Percentiles rank a stretch among this genome's conserved stretches.
Conservation (phyloP, 2,888 invertebrate genomes). For the Charanyca ferruginea region DNA sequence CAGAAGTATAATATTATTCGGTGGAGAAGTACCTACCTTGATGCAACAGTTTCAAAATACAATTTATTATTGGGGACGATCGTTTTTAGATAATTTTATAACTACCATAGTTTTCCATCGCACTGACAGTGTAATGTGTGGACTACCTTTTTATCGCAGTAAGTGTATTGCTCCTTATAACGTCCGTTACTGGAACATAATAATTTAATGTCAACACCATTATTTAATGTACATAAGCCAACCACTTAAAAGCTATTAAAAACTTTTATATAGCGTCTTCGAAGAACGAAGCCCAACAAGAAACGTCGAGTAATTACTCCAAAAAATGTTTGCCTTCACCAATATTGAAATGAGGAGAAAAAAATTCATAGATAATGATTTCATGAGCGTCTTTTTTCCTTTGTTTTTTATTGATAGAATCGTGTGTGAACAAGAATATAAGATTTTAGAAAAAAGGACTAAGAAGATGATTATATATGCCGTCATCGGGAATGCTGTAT, state of each 20-base stretch:
- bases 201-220: neutral
- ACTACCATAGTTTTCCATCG: too few relatives aligned
- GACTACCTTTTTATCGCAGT: neutral
- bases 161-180: neutral
- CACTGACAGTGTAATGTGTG: too few relatives aligned
- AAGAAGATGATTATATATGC: conserved; percentile 11
- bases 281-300: too few relatives aligned
- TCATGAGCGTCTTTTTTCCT: conserved; percentile 24
- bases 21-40: too few relatives aligned
- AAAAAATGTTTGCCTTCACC: neutral
- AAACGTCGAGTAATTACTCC: neutral
- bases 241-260: neutral
- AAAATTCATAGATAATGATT: conserved; percentile 1
- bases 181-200: neutral
- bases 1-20: too few relatives aligned
- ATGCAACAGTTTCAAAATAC: too few relatives aligned
- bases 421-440: neutral
- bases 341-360: neutral
- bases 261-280: neutral
- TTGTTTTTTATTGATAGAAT: conserved; percentile 6
- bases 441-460: neutral
- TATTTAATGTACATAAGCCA: neutral
- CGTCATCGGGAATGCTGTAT: conserved; percentile 14
- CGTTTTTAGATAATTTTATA: too few relatives aligned
- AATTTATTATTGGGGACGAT: too few relatives aligned